Evolutionary conservation across 1,140 invertebrate species (phyloP), one percentile per base, ranked within the genome.

Genomic region (Xylocopa sonorina): DNA sequence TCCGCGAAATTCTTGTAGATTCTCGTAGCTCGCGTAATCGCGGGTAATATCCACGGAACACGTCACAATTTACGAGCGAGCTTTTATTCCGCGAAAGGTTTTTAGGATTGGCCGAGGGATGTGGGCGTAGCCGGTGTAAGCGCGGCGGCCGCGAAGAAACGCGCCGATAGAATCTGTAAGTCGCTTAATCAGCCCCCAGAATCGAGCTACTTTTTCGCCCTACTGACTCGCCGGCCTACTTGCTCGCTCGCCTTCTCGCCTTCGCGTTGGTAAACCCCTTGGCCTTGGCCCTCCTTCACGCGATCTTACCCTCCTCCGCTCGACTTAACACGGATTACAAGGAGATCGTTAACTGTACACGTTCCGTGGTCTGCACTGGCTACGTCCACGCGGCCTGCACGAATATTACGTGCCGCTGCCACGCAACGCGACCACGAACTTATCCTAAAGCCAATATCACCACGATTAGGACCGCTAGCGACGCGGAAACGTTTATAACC

Each of bases 261-360:
- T 75, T n/a, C n/a, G n/a, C 80, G 55, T 83, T 64, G 41, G 67
- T 24, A 71, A 87, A 68, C 89, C 84, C 90, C 91, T 91, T 92
- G 90, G 90, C 92, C 92, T 93, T 93, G 91, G 89, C 91, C 87
- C 89, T 91, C 79, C 89, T 91, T 91, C 90, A 92, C 91, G 90
- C 91, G 91, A 92, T 90, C 87, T 79, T 83, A 84, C 82, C 78
- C 60, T 80, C 84, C 88, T 77, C 46, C 21, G 64, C 79, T 87
- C 72, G 63, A 88, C 84, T 89, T 86, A 88, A 84, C 87, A 88
- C 83, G 86, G 86, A 90, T 88, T 85, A 81, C 78, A 81, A 64
- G 64, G 48, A 81, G 84, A 90, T 90, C 87, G 90, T 91, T 89
- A 91, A 88, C 84, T 84, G 77, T 88, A 85, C 82, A 83, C 73